Evolutionary conservation across 1,140 invertebrate species (phyloP).

Genomic region (Ganaspis sp.): DNA sequence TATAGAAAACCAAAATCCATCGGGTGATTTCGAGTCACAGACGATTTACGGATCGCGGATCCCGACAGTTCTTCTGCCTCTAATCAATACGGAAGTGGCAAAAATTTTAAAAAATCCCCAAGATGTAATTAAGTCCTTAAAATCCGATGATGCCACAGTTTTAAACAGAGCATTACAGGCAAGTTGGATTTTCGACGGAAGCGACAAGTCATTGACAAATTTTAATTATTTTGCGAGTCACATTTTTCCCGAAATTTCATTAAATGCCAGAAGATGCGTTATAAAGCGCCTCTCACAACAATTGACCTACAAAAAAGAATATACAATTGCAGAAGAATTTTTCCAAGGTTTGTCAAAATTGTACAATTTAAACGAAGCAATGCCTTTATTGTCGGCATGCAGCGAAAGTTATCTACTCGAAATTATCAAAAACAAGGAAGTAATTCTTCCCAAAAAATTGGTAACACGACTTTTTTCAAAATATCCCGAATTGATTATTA

Average conservation of each 20-base stretch:
- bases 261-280: slow-evolving; percentile 55
- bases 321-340: slow-evolving; percentile 52
- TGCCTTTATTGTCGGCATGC: slow-evolving; percentile 57
- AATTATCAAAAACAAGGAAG: slow-evolving; percentile 40
- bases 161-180: slow-evolving; percentile 59
- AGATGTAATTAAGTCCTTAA: slow-evolving; percentile 56
- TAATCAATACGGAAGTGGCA: slow-evolving; percentile 53
- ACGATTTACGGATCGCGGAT: slow-evolving; percentile 35
- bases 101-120: slow-evolving; percentile 46
- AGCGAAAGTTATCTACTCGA: slow-evolving; percentile 49
- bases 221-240: slow-evolving; percentile 53
- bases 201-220: slow-evolving; percentile 46
- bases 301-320: slow-evolving; percentile 39
- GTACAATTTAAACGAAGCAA: slow-evolving; percentile 48
- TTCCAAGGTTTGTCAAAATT: slow-evolving; percentile 37
- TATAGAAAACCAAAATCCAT: slow-evolving; percentile 2
- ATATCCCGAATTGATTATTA: slow-evolving; percentile 59
- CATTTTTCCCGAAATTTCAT: slow-evolving; percentile 55
- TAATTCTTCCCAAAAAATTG: slow-evolving; percentile 31
- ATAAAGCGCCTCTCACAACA: slow-evolving; percentile 50
- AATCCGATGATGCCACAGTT: slow-evolving; percentile 55
- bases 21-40: background rate
- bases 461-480: slow-evolving; percentile 50
- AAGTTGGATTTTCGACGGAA: slow-evolving; percentile 56
- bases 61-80: slow-evolving; percentile 44